Conservation (phyloP, 2,888 invertebrate species). For the Acrobasis suavella region DNA sequence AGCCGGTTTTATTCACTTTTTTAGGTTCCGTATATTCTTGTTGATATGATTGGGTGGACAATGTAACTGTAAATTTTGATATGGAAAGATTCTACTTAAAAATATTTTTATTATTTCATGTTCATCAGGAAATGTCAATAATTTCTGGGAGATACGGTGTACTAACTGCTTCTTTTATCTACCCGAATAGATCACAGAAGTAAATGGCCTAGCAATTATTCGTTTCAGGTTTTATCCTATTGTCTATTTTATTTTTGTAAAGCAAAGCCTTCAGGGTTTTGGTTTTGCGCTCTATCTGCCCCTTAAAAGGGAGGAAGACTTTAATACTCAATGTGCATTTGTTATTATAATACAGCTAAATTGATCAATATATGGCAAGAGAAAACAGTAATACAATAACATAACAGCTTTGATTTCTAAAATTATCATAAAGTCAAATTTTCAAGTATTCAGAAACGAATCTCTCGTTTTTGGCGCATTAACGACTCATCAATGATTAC, state of each 20-base stretch:
- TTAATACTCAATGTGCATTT: too few species aligned
- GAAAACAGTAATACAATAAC: not conserved
- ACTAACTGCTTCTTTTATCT: too few species aligned
- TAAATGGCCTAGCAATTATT: too few species aligned
- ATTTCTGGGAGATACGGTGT: too few species aligned
- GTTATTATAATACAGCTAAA: too few species aligned
- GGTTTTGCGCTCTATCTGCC: too few species aligned
- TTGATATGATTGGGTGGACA: not conserved
- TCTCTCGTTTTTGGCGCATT: not conserved
- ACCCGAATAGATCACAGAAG: too few species aligned
- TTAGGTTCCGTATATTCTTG: slow-evolving; percentile 30
- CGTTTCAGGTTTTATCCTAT: too few species aligned
- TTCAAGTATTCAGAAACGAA: not conserved
- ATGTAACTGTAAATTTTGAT: not conserved
- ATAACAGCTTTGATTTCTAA: not conserved
- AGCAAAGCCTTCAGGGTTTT: too few species aligned
- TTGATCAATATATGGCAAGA: not conserved
- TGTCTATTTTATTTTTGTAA: too few species aligned
- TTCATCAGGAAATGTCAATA: too few species aligned
- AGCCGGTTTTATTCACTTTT: slow-evolving; percentile 34
- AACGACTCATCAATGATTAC: not conserved
- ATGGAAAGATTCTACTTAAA: not conserved
- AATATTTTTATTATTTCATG: too few species aligned
- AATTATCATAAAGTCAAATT: not conserved
- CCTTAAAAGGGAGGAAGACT: not conserved